These are phyloP conservation scores for Theristicus caerulescens DNA, from an alignment of 2,113 vertebrate species.

Conservation along the genomic window DNA sequence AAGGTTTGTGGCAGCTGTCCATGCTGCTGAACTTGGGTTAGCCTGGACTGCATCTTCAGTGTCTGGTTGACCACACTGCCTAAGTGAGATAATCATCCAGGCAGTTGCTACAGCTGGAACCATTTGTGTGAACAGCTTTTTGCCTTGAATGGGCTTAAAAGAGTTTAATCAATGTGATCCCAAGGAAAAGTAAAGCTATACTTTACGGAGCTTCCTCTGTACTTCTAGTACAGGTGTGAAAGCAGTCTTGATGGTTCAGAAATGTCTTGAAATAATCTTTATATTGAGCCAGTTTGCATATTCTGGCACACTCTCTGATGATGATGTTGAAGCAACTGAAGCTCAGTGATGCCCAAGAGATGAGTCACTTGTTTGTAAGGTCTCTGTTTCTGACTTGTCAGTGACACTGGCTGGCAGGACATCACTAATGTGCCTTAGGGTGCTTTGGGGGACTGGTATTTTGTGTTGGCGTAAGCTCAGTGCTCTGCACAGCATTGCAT, in stretches of 20 bases:
- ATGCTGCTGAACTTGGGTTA: not conserved
- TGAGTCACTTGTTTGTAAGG: not conserved
- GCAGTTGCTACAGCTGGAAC: not conserved
- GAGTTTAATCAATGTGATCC: not conserved
- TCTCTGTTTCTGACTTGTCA: not conserved
- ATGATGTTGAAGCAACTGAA: not conserved
- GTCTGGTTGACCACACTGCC: not conserved
- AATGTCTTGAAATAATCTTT: not conserved
- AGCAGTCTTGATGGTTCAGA: not conserved
- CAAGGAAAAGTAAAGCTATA: not conserved
- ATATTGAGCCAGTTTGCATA: rapidly evolving
- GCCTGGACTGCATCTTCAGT: not conserved
- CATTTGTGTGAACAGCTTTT: not conserved
- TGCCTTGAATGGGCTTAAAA: not conserved
- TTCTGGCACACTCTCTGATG: not conserved
- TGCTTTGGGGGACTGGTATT: not conserved
- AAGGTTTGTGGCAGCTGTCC: not conserved
- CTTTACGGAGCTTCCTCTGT: not conserved
- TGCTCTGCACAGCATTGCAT: not conserved
- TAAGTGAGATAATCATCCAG: not conserved
- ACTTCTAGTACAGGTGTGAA: not conserved
- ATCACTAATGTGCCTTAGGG: rapidly evolving
- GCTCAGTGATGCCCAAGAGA: not conserved
- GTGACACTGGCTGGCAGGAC: not conserved
- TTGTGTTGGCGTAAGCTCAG: not conserved